A percentile compares a stretch with the other conserved stretches of the same genome.
Conservation (phyloP, 2,113 vertebrate genomes). For the Parus major region DNA sequence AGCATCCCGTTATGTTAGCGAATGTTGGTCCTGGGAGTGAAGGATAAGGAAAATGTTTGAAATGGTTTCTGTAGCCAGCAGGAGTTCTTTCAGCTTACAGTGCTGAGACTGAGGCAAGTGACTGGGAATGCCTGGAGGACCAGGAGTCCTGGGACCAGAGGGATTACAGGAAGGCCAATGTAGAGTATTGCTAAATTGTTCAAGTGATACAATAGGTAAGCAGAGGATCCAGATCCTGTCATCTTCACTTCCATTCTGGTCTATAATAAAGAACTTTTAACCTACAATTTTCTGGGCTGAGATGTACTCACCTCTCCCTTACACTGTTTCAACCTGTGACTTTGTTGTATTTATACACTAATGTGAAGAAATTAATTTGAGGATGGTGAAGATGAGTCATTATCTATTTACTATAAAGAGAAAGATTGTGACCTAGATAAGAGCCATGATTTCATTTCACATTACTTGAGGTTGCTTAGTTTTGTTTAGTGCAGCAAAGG, state of each 20-base stretch:
- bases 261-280: not conserved
- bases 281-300: not conserved
- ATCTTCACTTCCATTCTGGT: not conserved
- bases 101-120: not conserved
- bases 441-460: not conserved
- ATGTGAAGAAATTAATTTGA: not conserved
- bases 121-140: not conserved
- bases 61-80: not conserved
- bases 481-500: not conserved
- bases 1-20: not conserved
- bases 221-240: not conserved
- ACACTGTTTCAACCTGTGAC: not conserved
- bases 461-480: not conserved
- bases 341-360: not conserved
- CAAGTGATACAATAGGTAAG: not conserved
- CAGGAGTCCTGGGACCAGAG: not conserved
- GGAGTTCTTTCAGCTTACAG: not conserved
- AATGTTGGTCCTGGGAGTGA: not conserved
- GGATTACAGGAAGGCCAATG: rapidly evolving
- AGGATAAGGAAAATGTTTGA: not conserved
- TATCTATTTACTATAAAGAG: not conserved
- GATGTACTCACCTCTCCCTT: not conserved
- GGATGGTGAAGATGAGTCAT: not conserved
- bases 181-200: not conserved
- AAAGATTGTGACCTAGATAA: not conserved